Base-by-base conservation (phyloP, 1,140 invertebrate species). In the Micrasema longulum region DNA sequence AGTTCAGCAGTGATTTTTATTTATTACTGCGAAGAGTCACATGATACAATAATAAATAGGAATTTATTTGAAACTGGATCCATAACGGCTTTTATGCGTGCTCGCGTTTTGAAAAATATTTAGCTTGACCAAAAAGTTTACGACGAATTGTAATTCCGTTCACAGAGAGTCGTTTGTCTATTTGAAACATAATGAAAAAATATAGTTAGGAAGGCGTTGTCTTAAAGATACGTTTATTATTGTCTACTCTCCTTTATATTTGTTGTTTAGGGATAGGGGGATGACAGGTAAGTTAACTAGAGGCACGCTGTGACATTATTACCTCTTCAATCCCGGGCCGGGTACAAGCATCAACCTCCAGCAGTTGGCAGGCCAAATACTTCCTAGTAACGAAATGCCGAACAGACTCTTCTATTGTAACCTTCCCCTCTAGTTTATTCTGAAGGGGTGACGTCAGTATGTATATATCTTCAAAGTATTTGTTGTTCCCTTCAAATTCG, bases 291-390 rank as follows among this genome's bases (percentile, higher is more conserved):
- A 52, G 31, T n/a, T n/a, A n/a, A 48, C 48, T 35, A 26, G 66
- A 64, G 65, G 64, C 66, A 57, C 69, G 71, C 64, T 41, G 26
- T 16, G 38, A 45, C 48, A 64, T 64, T 73, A 73, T 69, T 69
- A 64, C 65, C 48, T 53, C 65, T 31, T 68, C 66, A 1, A 14
- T 43, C 50, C 22, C 9, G 50, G 50, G 10, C 22, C 12, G 11
- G 20, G 48, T 52, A 11, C 20, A 14, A 12, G 31, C n/a, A n/a
- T n/a, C n/a, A n/a, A n/a, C n/a, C n/a, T n/a, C n/a, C n/a, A n/a
- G n/a, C n/a, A n/a, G 53, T 57, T 35, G 53, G 53, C 26, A 57
- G 35, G 53, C 53, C 62, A 64, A 64, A n/a, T n/a, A n/a, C n/a
- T n/a, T n/a, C n/a, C n/a, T n/a, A n/a, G 18, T 64, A 63, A 63